Percentiles rank a stretch among this genome's conserved stretches.
phyloP scores from a whole-genome alignment of 2,888 invertebrate species.

The Ophioninae sp. region DNA sequence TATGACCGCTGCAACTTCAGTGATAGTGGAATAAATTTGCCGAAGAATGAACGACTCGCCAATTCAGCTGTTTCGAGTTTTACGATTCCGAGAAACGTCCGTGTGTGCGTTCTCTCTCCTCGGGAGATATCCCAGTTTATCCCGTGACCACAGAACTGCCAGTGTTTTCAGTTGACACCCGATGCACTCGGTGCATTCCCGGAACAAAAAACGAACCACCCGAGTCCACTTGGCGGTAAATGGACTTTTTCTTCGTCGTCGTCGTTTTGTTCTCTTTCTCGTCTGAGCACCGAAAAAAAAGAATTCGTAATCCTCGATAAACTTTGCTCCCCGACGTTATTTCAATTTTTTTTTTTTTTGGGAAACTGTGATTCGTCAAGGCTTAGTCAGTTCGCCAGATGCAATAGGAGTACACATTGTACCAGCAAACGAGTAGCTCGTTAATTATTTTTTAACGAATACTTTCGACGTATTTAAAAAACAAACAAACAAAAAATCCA shows the following conservation, averaged over 20 bases:
- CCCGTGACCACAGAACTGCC: not conserved
- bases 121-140: not conserved
- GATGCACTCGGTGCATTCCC: slow-evolving; percentile 46
- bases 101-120: slow-evolving; percentile 1
- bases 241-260: not conserved
- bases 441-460: too few relatives aligned
- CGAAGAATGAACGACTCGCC: slow-evolving; percentile 64
- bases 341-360: too few relatives aligned
- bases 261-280: too few relatives aligned
- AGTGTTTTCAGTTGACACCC: slow-evolving; percentile 18
- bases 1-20: slow-evolving; percentile 21
- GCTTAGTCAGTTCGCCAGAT: too few relatives aligned
- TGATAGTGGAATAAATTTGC: slow-evolving; percentile 35
- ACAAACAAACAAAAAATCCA: too few relatives aligned
- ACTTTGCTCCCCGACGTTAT: too few relatives aligned
- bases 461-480: too few relatives aligned
- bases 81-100: slow-evolving; percentile 66
- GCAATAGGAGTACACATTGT: too few relatives aligned
- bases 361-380: too few relatives aligned
- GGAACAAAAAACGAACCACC: slow-evolving; percentile 16
- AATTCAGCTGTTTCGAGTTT: slow-evolving; percentile 66
- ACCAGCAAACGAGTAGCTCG: too few relatives aligned
- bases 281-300: too few relatives aligned
- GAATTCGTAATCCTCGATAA: too few relatives aligned
- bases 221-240: slow-evolving; percentile 12